Base-by-base conservation (phyloP, 2,797 vertebrate genomes). In the Phalloptychus januarius region DNA sequence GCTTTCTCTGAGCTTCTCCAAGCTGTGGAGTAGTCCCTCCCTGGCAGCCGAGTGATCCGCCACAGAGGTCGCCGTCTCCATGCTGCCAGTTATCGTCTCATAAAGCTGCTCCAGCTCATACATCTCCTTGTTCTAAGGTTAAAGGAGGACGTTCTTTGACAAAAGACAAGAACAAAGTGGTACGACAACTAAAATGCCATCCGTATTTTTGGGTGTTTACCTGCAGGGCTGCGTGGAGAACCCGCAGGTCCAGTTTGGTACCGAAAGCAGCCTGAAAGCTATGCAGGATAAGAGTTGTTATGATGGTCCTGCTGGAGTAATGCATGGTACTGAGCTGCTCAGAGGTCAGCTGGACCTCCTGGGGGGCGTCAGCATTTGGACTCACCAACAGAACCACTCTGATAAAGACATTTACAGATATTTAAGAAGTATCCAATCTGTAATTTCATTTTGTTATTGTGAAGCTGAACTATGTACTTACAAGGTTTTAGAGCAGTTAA, bases 331-430 rank as follows among this genome's bases (percentile, higher is more conserved):
- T 95, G 86, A 98, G 93, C 92, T 93, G 94, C 82, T 96, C 83
- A 0, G 95, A 96, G 1, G 96, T 95, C 0, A 94, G 91, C 2
- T 94, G 92, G 82, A 97, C 96, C 88, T 97, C 97, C 0, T 89
- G 93, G 75, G 96, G 94, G 20, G 96, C 87, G 77, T 97, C 96
- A 5, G 93, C 90, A 0, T 95, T 91, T 1, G 92, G 93, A 79
- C 95, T 96, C 90, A 98, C 90, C 82, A 98, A 84, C 82, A 98
- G 93, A 72, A 98, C 96, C 1, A 92, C 97, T 79, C 97, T 98
- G 15, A 72, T n/a, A 28, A 23, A 65, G 4, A 23, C 42, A 56
- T 33, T 58, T n/a, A 56, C 0, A 69, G 1, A 65, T 13, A n/a
- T 45, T 56, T 5, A 50, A 23, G 8, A 54, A 33, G 71, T 44